Evolutionary conservation across 2,797 vertebrate genomes (phyloP), one percentile per base, ranked within the genome.

Genomic region (Poeciliopsis turneri): DNA sequence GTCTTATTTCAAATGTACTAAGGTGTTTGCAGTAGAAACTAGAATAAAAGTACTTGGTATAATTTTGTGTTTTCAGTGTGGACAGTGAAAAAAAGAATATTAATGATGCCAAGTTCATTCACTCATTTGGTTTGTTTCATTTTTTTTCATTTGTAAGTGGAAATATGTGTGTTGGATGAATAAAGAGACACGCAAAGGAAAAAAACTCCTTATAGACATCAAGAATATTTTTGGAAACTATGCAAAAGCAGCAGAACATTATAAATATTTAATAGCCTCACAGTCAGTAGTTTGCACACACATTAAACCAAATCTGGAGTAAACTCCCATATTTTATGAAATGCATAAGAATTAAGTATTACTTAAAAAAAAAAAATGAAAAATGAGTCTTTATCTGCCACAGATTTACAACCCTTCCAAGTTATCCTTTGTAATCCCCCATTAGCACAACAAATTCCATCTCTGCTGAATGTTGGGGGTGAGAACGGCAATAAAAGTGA

Each of bases 371-470:
- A 10, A 39, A 13, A 23, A 2, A 78, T 68, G 6, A 68, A 20
- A n/a, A 75, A 13, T 47, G 13, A 13, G 39, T 75, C 64, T 25
- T 79, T 74, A 30, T 82, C 72, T 81, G 41, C 23, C 23, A 69
- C 76, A 43, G 77, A 61, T 84, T 85, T 72, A 73, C 68, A 78
- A 61, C 49, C 47, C 20, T 73, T 84, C 75, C 72, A n/a, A 83
- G 81, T 86, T 74, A 91, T 85, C 78, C 82, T 86, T 74, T 78
- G 79, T 83, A 89, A 86, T 70, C 78, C 76, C 16, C 66, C 41
- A 84, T 86, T 85, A 86, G 82, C 77, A 78, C 79, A 86, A 89
- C 78, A 86, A 87, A 84, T 86, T 71, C 76, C 80, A 84, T 81
- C 74, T 75, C 30, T 33, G 46, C 80, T 83, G 9, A 30, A 75